Evolutionary conservation across 2,797 vertebrate species (phyloP).

Genomic region (Enteromius treurensis): DNA sequence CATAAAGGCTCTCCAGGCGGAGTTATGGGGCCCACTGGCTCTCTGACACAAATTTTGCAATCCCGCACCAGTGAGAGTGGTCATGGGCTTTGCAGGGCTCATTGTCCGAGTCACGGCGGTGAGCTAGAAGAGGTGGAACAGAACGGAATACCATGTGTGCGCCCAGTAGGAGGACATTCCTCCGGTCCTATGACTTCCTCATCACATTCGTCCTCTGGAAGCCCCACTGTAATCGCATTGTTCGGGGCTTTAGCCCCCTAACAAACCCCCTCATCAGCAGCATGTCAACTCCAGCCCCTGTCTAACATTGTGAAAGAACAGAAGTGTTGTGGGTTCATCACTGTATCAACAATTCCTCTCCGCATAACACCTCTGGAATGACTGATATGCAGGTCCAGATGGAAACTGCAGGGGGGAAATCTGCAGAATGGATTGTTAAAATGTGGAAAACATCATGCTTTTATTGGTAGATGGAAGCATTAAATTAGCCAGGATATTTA

Average conservation of each 20-base stretch:
- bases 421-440: constrained; percentile 6
- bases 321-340: constrained; percentile 29
- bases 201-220: constrained; percentile 75
- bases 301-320: constrained; percentile 32
- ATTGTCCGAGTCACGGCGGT: constrained; percentile 66
- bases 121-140: constrained; percentile 62
- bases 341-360: constrained; percentile 16
- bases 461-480: constrained; percentile 8
- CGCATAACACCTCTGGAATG: not conserved
- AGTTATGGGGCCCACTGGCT: constrained; percentile 70
- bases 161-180: constrained; percentile 91
- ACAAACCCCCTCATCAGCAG: constrained; percentile 70
- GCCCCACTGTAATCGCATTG: constrained; percentile 77
- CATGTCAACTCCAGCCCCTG: constrained; percentile 64
- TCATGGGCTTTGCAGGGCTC: constrained; percentile 65
- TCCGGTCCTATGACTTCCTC: constrained; percentile 82
- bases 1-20: constrained; percentile 30
- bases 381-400: not conserved
- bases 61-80: constrained; percentile 75
- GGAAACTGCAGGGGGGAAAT: constrained; percentile 11
- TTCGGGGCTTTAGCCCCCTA: constrained; percentile 67
- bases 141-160: constrained; percentile 88
- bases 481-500: not conserved
- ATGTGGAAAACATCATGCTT: not conserved
- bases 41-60: constrained; percentile 66